These are phyloP conservation scores for Labrus mixtus DNA, from an alignment of 2,113 vertebrate species.

Conservation along the genomic window DNA sequence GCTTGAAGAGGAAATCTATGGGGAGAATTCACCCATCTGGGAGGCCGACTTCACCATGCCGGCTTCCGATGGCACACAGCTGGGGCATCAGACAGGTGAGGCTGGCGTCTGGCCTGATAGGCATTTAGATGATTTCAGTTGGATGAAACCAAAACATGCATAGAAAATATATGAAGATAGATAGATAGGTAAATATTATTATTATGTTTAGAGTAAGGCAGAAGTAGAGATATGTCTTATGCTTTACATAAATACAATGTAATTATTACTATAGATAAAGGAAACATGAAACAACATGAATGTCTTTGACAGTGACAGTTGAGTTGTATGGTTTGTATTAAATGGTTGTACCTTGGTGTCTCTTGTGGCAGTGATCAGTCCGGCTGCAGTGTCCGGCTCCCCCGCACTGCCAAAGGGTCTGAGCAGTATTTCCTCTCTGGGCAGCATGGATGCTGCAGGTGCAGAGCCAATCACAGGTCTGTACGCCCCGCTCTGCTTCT, in stretches of 20 bases:
- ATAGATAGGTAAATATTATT: too few relatives aligned
- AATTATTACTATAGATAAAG: too few relatives aligned
- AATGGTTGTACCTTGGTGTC: neutral
- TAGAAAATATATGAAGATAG: too few relatives aligned
- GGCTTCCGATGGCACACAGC: slow-evolving; percentile 88
- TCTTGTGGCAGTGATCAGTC: slow-evolving; percentile 82
- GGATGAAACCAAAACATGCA: too few relatives aligned
- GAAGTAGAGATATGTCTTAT: too few relatives aligned
- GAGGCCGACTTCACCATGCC: slow-evolving; percentile 97
- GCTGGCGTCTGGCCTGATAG: accelerated
- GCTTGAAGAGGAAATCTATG: slow-evolving; percentile 99
- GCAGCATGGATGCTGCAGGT: slow-evolving; percentile 81
- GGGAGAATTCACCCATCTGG: slow-evolving; percentile 98
- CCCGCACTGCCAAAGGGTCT: slow-evolving; percentile 90
- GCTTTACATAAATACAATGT: too few relatives aligned
- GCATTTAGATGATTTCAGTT: neutral
- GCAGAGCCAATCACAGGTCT: slow-evolving; percentile 91
- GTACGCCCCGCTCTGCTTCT: slow-evolving; percentile 2
- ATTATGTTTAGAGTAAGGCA: too few relatives aligned
- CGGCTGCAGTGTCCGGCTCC: slow-evolving; percentile 85
- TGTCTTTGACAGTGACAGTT: too few relatives aligned
- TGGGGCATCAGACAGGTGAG: slow-evolving; percentile 92
- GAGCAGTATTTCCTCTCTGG: slow-evolving; percentile 84
- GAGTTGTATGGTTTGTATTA: neutral
- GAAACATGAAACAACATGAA: too few relatives aligned